Percentiles rank a stretch among this genome's conserved stretches.
Conservation (phyloP, 1,140 invertebrate genomes). For the Drosophila sp. region DNA sequence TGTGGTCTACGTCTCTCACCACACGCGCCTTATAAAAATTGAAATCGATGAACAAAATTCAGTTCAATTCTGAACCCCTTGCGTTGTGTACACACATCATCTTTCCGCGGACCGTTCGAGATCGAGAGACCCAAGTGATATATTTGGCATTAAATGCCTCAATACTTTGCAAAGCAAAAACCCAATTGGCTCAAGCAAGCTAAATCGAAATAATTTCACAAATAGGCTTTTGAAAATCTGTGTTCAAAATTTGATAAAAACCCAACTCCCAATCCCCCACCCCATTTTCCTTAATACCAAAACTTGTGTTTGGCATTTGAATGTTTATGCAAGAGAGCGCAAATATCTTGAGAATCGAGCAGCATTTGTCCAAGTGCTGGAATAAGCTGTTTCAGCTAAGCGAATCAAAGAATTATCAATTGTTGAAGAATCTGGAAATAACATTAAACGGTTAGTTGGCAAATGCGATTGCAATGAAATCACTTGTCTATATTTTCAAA, state of each 20-base stretch:
- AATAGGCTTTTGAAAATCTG: conserved; percentile 11
- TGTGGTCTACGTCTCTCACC: conserved; percentile 27
- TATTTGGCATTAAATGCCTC: conserved; percentile 56
- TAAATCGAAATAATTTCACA: neutral
- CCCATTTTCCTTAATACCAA: neutral
- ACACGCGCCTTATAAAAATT: conserved; percentile 57
- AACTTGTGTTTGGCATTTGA: conserved; percentile 46
- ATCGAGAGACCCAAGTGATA: conserved; percentile 32
- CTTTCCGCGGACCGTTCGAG: conserved; percentile 10
- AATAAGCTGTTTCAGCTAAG: conserved; percentile 33
- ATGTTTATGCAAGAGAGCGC: conserved; percentile 56
- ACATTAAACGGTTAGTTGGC: conserved; percentile 47
- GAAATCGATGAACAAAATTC: conserved; percentile 24
- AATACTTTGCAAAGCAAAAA: conserved; percentile 13
- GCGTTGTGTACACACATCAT: conserved; percentile 24
- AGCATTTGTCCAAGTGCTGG: conserved; percentile 46
- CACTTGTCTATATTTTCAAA: neutral
- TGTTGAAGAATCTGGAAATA: conserved; percentile 29
- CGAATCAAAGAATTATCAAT: conserved; percentile 27
- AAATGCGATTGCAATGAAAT: too few relatives aligned
- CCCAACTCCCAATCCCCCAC: conserved; percentile 11
- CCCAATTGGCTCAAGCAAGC: conserved; percentile 10
- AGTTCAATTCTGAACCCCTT: conserved; percentile 66
- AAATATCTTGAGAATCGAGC: conserved; percentile 48
- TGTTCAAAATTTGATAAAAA: conserved; percentile 25